Evolutionary conservation across 1,140 invertebrate species (phyloP).

Genomic region (Anastrepha ludens): DNA sequence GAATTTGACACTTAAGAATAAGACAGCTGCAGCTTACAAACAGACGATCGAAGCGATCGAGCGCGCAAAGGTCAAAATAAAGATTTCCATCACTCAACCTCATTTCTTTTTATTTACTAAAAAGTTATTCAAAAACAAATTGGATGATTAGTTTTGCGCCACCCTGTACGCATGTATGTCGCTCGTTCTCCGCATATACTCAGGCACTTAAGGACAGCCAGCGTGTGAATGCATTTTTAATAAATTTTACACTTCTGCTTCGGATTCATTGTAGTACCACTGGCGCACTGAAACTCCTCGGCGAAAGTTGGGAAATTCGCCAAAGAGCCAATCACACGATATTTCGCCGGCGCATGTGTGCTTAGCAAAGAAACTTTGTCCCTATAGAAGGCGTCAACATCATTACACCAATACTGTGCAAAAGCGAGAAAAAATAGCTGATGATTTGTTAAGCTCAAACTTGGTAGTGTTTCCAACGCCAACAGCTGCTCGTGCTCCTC

Average conservation of each 20-base stretch:
- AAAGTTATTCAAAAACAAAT: too few relatives aligned
- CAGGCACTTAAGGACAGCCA: background rate
- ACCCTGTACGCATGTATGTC: background rate
- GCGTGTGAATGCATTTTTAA: background rate
- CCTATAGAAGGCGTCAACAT: slow-evolving; percentile 63
- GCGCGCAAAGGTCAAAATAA: too few relatives aligned
- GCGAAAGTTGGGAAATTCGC: slow-evolving; percentile 63
- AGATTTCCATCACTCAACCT: too few relatives aligned
- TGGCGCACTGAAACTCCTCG: slow-evolving; percentile 60
- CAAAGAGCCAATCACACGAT: slow-evolving; percentile 64
- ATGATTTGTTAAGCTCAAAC: slow-evolving; percentile 74
- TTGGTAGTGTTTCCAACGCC: slow-evolving; percentile 74
- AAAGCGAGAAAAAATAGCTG: slow-evolving; percentile 86
- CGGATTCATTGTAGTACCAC: slow-evolving; percentile 79
- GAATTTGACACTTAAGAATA: too few relatives aligned
- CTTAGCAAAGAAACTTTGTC: slow-evolving; percentile 69
- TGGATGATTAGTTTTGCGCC: too few relatives aligned
- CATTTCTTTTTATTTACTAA: too few relatives aligned
- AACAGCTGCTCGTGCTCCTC: slow-evolving; percentile 40
- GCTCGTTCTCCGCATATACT: background rate
- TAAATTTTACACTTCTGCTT: slow-evolving; percentile 73
- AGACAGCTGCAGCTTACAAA: too few relatives aligned
- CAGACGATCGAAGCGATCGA: too few relatives aligned
- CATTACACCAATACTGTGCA: slow-evolving; percentile 76
- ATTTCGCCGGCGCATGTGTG: slow-evolving; percentile 61